A percentile compares a stretch with the other conserved stretches of the same genome.
These are phyloP conservation scores for Stigmatopora argus DNA, from an alignment of 2,113 vertebrate species.

Conservation along the genomic window DNA sequence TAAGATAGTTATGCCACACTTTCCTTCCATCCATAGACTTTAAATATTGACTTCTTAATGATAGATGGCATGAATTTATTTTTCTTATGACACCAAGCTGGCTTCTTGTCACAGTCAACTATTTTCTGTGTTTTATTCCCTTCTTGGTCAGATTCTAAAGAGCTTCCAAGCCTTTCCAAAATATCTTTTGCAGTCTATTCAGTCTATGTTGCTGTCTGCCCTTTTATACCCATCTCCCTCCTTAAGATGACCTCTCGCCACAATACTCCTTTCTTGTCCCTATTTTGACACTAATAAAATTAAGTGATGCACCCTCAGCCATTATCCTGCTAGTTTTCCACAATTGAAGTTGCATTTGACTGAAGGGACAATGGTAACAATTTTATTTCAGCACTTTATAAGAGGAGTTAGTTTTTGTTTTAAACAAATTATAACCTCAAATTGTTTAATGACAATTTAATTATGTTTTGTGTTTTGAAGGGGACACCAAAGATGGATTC, in stretches of 20 bases:
- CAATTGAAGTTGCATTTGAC: neutral
- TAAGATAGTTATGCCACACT: neutral
- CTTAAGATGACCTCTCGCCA: slow-evolving; percentile 37
- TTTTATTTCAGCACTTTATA: too few relatives aligned
- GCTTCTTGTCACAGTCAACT: neutral
- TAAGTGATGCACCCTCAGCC: slow-evolving; percentile 35
- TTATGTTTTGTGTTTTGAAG: slow-evolving; percentile 38
- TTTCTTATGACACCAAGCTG: neutral
- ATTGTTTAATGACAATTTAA: neutral
- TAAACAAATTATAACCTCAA: neutral
- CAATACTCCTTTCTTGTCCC: slow-evolving; percentile 46
- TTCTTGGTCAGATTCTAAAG: neutral
- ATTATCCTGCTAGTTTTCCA: neutral
- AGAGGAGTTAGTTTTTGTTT: too few relatives aligned
- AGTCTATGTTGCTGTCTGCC: slow-evolving; percentile 35
- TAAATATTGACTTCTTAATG: neutral
- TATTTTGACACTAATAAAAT: slow-evolving; percentile 61
- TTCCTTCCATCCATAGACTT: neutral
- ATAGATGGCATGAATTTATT: neutral
- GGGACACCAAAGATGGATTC: slow-evolving; percentile 68
- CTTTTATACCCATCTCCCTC: slow-evolving; percentile 38
- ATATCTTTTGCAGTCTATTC: slow-evolving; percentile 28
- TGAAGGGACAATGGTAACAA: too few relatives aligned
- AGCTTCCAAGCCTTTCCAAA: neutral
- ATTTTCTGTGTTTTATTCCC: neutral